A percentile compares a stretch with the other conserved stretches of the same genome.
Conservation (phyloP, 2,888 invertebrate species). For the Eupithecia subumbrata region DNA sequence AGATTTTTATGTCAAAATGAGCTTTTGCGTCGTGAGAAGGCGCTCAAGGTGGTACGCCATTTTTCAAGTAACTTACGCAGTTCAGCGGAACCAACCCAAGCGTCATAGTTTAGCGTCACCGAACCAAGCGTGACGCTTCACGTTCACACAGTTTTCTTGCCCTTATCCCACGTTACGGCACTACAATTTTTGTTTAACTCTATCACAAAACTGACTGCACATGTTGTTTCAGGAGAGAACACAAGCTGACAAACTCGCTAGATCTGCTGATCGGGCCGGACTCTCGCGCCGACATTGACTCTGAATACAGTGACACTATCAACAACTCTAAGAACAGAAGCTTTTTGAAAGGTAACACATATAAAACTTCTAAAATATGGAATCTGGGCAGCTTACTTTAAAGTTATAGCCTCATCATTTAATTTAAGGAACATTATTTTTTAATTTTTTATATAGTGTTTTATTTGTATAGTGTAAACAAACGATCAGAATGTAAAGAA, state of each 20-base stretch:
- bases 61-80: not conserved
- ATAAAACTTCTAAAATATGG: no score
- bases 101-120: not conserved
- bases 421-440: not conserved
- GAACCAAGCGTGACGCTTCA: not conserved
- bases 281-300: constrained; percentile 77
- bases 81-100: not conserved
- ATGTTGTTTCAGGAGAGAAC: constrained; percentile 67
- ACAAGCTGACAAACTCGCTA: constrained; percentile 78
- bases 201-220: not conserved
- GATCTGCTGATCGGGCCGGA: constrained; percentile 80
- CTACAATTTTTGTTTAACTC: not conserved
- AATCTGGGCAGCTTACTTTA: no score
- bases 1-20: not conserved
- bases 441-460: no score
- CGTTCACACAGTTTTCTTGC: not conserved
- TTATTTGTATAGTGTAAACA: no score
- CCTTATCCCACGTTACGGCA: not conserved
- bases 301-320: constrained; percentile 77
- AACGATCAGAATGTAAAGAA: no score
- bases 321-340: constrained; percentile 80
- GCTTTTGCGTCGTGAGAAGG: not conserved
- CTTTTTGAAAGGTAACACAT: constrained; percentile 72
- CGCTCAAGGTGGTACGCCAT: not conserved
- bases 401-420: not conserved